Evolutionary conservation across 2,113 vertebrate genomes (phyloP), one percentile per base, ranked within the genome.

Genomic region (Pyrgilauda ruficollis): DNA sequence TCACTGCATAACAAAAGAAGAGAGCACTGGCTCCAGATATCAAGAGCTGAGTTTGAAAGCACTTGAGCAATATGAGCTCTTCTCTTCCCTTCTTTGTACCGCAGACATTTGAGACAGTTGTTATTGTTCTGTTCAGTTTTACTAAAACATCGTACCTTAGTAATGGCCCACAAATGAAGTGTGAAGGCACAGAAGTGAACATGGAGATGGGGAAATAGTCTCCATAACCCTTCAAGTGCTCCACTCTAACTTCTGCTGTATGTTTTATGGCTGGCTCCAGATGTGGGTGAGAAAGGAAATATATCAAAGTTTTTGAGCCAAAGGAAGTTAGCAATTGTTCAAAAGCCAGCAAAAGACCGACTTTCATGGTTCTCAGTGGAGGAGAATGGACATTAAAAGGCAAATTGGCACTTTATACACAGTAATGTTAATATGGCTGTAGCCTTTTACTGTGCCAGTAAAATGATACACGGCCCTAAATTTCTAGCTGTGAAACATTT

Each of bases 371-470:
- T 72, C 64, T 91, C 7, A 28, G 0, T 31, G 44, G 47, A 74
- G 55, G 17, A 59, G 4, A 17, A 72, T 41, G 27, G 23, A 73
- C 53, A 31, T 61, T 82, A 58, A 84, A 92, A 89, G 76, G 44
- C 52, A 94, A 63, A 90, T 83, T 70, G 64, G n/a, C 26, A 41
- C 66, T 92, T 95, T 53, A 82, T 87, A 73, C 30, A 30, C 28
- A 69, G 56, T 73, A 15, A 44, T 72, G 49, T 84, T 95, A 84
- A 84, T 50, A 50, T 55, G 58, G 73, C 70, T 79, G 5, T 61
- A 84, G 77, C n/a, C 18, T 93, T 92, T 97, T 94, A 88, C 33
- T 76, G 46, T 90, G 41, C 94, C 58, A 82, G 3, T 95, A 79
- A 94, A 96, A 89, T 75, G 58, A 66, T 79, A 79, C 16, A 43